These are phyloP conservation scores for Astreopora myriophthalma DNA, from an alignment of 64 coral and sea anemone genomes.

Conservation along the genomic window DNA sequence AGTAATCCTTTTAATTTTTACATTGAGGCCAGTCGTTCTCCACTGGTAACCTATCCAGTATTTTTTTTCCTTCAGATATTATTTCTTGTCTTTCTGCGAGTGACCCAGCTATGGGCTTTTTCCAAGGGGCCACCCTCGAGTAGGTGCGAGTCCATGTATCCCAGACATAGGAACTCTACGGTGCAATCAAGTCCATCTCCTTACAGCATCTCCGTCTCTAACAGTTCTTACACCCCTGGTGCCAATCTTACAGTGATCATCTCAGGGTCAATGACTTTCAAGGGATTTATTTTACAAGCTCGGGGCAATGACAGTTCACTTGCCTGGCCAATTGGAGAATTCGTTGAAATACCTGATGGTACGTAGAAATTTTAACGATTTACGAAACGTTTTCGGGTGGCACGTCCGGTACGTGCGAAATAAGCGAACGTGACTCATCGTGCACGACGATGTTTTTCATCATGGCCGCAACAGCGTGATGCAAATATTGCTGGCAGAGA, in stretches of 20 bases:
- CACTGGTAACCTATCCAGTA: too few relatives aligned
- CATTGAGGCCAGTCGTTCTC: too few relatives aligned
- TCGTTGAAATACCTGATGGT: conserved; percentile 4
- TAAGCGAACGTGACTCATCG: too few relatives aligned
- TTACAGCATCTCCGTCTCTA: conserved; percentile 59
- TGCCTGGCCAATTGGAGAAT: conserved; percentile 49
- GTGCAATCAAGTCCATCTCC: conserved; percentile 17
- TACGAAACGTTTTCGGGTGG: too few relatives aligned
- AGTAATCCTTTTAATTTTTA: too few relatives aligned
- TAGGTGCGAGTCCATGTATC: conserved; percentile 34
- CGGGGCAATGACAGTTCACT: not conserved
- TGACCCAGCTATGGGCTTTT: conserved; percentile 15
- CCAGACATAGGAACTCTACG: not conserved
- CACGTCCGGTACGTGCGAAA: too few relatives aligned
- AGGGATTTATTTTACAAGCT: conserved; percentile 85
- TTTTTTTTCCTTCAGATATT: not conserved
- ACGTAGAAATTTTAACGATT: too few relatives aligned
- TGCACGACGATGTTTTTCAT: too few relatives aligned
- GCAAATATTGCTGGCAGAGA: too few relatives aligned
- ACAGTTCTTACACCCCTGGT: conserved; percentile 56
- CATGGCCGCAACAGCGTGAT: too few relatives aligned
- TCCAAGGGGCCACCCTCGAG: conserved; percentile 63
- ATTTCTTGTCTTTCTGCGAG: not conserved
- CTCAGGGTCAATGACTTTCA: conserved; percentile 56
- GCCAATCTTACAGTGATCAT: conserved; percentile 64